A percentile compares a stretch with the other conserved stretches of the same genome.
Conservation (phyloP, 1,140 invertebrate genomes). For the Eupristina koningsbergeri region DNA sequence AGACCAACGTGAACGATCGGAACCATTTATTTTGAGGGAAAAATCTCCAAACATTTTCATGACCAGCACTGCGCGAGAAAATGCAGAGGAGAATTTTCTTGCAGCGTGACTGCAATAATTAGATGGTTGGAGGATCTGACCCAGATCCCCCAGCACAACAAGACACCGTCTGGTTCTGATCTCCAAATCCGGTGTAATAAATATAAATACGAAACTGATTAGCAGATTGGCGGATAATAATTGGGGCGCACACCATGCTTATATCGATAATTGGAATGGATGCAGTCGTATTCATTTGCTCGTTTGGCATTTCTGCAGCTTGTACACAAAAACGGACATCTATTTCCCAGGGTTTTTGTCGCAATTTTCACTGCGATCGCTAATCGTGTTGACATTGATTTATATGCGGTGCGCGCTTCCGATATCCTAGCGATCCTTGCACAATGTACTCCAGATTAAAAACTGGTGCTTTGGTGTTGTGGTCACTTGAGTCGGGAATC, state of each 20-base stretch:
- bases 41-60: background rate
- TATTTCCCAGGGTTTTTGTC: too few species aligned
- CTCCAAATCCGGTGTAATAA: too few species aligned
- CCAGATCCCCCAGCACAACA: background rate
- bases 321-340: too few species aligned
- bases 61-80: background rate
- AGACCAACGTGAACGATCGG: too few species aligned
- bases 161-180: background rate
- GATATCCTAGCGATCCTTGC: too few species aligned
- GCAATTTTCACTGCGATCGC: too few species aligned
- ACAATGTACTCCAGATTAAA: too few species aligned
- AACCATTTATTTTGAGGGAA: background rate
- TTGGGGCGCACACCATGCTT: background rate
- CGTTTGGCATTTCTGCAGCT: too few species aligned
- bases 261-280: constrained; percentile 19
- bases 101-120: background rate
- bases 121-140: constrained; percentile 29
- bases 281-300: too few species aligned
- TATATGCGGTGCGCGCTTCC: too few species aligned
- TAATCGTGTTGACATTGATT: too few species aligned
- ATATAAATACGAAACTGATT: background rate
- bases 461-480: background rate
- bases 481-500: too few species aligned
- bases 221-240: background rate
- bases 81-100: background rate